phyloP scores from a whole-genome alignment of 2,888 invertebrate species.

The Sesia apiformis region DNA sequence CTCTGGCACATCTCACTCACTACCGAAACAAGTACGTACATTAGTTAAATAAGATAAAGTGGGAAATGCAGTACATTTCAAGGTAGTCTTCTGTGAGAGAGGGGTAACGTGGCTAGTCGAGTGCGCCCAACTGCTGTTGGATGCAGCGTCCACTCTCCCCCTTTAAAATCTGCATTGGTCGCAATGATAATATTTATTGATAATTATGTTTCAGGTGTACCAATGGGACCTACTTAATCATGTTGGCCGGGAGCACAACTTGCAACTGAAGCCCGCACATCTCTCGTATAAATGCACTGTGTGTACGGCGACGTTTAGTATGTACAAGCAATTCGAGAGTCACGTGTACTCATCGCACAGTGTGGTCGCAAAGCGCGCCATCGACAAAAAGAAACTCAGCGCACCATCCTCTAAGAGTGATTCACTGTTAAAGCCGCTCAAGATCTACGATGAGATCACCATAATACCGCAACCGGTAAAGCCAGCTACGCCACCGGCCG shows the following conservation, averaged over 20 bases:
- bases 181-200: too few species aligned
- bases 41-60: too few species aligned
- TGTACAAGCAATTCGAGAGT: conserved; percentile 96
- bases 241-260: conserved; percentile 92
- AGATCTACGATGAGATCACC: conserved; percentile 92
- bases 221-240: conserved; percentile 95
- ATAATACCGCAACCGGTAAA: conserved; percentile 88
- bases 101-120: too few species aligned
- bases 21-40: too few species aligned
- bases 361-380: conserved; percentile 85
- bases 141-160: conserved; percentile 1
- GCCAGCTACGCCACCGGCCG: conserved; percentile 9
- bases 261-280: conserved; percentile 93
- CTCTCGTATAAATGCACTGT: conserved; percentile 96
- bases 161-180: conserved; percentile 72
- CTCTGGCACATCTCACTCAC: too few species aligned
- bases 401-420: conserved; percentile 28
- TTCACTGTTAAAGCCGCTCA: conserved; percentile 80
- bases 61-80: too few species aligned
- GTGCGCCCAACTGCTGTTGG: too few species aligned
- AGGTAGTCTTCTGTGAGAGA: too few species aligned
- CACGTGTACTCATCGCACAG: conserved; percentile 96
- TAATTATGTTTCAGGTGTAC: conserved; percentile 56
- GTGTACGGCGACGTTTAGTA: conserved; percentile 94
- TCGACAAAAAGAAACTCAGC: conserved; percentile 47